Evolutionary conservation across 2,888 invertebrate genomes (phyloP).

Genomic region (Physocephala rufipes): DNA sequence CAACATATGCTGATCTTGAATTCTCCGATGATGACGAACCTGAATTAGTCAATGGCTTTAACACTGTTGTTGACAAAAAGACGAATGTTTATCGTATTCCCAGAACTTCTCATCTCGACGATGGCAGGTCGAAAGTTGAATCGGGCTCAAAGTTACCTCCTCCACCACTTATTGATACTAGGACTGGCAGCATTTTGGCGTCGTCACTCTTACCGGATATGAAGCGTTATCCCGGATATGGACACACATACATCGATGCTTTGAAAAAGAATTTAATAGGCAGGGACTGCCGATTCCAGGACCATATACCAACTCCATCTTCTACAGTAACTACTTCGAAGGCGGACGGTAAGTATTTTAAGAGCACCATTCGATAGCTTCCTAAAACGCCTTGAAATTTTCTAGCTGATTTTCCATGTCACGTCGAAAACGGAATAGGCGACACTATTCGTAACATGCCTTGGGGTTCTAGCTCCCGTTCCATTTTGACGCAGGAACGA

Average conservation of each 20-base stretch:
- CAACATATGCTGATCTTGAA: conserved; percentile 52
- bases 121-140: conserved; percentile 12
- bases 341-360: neutral
- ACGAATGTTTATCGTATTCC: conserved; percentile 50
- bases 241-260: conserved; percentile 43
- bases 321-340: neutral
- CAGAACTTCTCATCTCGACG: conserved; percentile 44
- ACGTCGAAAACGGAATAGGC: conserved; percentile 41
- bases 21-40: conserved; percentile 62
- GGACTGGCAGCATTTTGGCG: conserved; percentile 50
- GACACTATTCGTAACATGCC: conserved; percentile 40
- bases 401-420: conserved; percentile 44
- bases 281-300: conserved; percentile 38
- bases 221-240: conserved; percentile 42
- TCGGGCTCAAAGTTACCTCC: conserved; percentile 47
- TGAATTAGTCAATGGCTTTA: conserved; percentile 40
- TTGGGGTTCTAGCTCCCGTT: conserved; percentile 45
- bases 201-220: conserved; percentile 48
- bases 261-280: conserved; percentile 38
- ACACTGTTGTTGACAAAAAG: conserved; percentile 27
- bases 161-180: conserved; percentile 51
- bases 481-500: conserved; percentile 50
- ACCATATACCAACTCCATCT: conserved; percentile 29
- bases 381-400: neutral
- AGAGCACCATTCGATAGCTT: neutral